phyloP scores from a whole-genome alignment of 2,113 vertebrate species.

The Malurus melanocephalus region DNA sequence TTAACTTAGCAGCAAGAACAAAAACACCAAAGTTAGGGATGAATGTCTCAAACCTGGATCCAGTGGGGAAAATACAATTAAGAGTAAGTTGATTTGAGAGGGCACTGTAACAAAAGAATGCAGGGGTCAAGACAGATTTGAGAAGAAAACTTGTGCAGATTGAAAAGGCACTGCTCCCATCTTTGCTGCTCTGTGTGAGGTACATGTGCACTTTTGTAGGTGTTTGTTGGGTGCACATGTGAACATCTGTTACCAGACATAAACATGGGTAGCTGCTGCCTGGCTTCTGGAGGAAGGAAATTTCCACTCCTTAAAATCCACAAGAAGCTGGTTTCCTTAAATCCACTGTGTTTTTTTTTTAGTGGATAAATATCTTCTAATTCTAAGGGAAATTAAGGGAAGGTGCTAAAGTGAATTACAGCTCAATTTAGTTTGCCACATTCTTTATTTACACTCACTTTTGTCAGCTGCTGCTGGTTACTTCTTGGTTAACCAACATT shows the following conservation, averaged over 20 bases:
- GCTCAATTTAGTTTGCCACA: background rate
- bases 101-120: background rate
- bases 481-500: background rate
- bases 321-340: background rate
- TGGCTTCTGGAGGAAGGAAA: background rate
- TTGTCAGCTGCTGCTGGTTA: background rate
- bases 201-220: accelerated
- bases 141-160: background rate
- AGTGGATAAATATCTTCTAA: background rate
- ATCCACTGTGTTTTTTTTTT: background rate
- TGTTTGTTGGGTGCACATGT: accelerated
- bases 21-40: background rate
- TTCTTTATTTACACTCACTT: background rate
- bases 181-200: background rate
- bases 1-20: background rate
- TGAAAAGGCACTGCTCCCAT: background rate
- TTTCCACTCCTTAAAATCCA: background rate
- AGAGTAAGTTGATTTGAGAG: background rate
- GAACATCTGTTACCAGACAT: no score
- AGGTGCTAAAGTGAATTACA: background rate
- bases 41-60: background rate
- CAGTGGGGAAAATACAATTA: background rate
- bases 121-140: accelerated
- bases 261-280: background rate
- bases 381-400: background rate